These are phyloP conservation scores for Conops quadrifasciatus DNA, from an alignment of 2,888 invertebrate species.

Conservation along the genomic window DNA sequence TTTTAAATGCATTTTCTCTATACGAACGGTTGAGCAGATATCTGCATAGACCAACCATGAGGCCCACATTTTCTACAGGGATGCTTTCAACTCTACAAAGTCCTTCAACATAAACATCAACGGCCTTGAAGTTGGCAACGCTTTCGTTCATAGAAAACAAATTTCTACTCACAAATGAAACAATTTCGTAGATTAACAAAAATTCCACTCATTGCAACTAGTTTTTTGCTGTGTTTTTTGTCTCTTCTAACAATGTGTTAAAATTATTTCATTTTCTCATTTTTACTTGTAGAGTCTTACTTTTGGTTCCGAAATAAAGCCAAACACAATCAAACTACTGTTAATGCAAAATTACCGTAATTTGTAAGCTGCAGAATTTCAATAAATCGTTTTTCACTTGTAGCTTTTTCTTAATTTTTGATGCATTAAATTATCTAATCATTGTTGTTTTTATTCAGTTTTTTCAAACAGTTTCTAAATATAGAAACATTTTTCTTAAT, in stretches of 20 bases:
- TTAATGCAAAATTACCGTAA: slow-evolving; percentile 19
- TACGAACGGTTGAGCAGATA: too few relatives aligned
- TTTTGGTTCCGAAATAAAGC: not conserved
- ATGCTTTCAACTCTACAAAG: not conserved
- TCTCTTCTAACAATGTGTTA: not conserved
- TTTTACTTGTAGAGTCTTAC: not conserved
- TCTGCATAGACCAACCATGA: too few relatives aligned
- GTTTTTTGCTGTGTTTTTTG: not conserved
- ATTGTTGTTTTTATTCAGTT: slow-evolving; percentile 12
- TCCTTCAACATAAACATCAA: slow-evolving; percentile 7
- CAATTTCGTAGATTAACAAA: not conserved
- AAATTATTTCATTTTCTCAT: not conserved
- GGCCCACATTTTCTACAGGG: not conserved
- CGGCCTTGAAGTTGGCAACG: not conserved
- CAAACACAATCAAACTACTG: slow-evolving; percentile 3
- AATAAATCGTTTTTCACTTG: slow-evolving; percentile 4
- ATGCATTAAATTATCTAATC: slow-evolving; percentile 24
- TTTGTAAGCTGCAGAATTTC: slow-evolving; percentile 5
- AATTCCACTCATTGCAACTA: not conserved
- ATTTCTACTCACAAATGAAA: not conserved
- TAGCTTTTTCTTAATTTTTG: not conserved
- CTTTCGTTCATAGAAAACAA: not conserved
- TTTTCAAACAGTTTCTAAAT: slow-evolving; percentile 24
- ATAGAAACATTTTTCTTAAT: slow-evolving; percentile 22
- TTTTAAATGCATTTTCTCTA: too few relatives aligned